Conservation (phyloP, 2,797 vertebrate genomes). For the Scyliorhinus canicula region DNA sequence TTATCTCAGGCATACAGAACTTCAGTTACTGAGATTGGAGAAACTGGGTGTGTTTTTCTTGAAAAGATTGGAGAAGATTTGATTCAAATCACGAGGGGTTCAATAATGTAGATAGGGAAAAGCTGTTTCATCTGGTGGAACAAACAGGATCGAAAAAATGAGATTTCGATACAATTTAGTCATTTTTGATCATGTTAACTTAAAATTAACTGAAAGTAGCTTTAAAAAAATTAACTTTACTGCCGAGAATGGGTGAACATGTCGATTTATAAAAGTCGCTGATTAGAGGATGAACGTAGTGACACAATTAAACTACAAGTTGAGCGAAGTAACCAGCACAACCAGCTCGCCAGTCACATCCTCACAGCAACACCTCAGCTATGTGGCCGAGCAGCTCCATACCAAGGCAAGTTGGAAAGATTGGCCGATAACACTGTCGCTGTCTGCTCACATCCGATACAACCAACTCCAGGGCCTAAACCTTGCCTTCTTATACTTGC, state of each 20-base stretch:
- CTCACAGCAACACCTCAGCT: not conserved
- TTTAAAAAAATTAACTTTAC: not conserved
- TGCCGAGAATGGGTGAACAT: not conserved
- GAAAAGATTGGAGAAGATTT: too few relatives aligned
- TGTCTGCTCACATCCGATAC: too few relatives aligned
- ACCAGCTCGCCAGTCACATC: not conserved
- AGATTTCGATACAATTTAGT: not conserved
- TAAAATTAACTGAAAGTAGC: too few relatives aligned
- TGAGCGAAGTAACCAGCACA: not conserved
- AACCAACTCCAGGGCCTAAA: not conserved
- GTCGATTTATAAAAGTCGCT: not conserved
- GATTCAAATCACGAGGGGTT: too few relatives aligned
- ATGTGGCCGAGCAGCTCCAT: too few relatives aligned
- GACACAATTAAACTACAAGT: not conserved
- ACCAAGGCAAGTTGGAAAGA: not conserved
- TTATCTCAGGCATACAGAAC: too few relatives aligned
- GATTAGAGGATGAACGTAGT: not conserved
- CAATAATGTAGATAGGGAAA: too few relatives aligned
- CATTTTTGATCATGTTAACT: too few relatives aligned
- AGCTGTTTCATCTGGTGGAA: too few relatives aligned
- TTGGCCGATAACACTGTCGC: too few relatives aligned
- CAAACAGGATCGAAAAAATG: not conserved
- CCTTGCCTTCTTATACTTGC: not conserved
- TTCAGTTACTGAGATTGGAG: too few relatives aligned
- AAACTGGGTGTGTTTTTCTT: too few relatives aligned